phyloP scores from a whole-genome alignment of 2,888 invertebrate species.

The Callinectes sapidus region DNA sequence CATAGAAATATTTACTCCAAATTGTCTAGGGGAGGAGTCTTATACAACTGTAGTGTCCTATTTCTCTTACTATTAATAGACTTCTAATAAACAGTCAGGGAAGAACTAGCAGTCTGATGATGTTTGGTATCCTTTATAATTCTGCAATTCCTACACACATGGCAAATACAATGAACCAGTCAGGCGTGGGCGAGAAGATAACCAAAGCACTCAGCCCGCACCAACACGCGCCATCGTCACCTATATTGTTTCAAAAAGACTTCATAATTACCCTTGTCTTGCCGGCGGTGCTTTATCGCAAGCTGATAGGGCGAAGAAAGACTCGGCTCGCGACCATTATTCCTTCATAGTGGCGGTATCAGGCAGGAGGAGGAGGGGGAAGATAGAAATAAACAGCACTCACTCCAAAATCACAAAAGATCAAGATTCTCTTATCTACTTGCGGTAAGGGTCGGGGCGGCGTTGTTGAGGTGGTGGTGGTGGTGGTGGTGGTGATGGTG shows the following conservation, averaged over 20 bases:
- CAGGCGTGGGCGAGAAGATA: background rate
- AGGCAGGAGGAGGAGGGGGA: slow-evolving; percentile 7
- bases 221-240: slow-evolving; percentile 18
- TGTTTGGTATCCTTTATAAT: no score
- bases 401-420: slow-evolving; percentile 31
- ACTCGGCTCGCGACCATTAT: slow-evolving; percentile 11
- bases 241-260: slow-evolving; percentile 1
- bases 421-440: background rate
- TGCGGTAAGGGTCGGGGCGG: slow-evolving; percentile 1
- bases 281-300: background rate
- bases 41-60: no score
- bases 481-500: background rate
- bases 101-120: no score
- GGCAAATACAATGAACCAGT: no score
- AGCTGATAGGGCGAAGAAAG: background rate
- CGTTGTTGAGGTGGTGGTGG: background rate
- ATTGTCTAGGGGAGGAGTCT: no score
- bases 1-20: no score
- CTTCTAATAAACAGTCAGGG: no score
- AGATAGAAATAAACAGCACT: slow-evolving; percentile 28
- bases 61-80: no score
- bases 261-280: slow-evolving; percentile 6
- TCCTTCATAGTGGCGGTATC: slow-evolving; percentile 16
- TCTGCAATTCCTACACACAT: no score
- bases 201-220: background rate